Evolutionary conservation across 2,888 invertebrate species (phyloP), one percentile per base, ranked within the genome.

Genomic region (Luperina testacea): DNA sequence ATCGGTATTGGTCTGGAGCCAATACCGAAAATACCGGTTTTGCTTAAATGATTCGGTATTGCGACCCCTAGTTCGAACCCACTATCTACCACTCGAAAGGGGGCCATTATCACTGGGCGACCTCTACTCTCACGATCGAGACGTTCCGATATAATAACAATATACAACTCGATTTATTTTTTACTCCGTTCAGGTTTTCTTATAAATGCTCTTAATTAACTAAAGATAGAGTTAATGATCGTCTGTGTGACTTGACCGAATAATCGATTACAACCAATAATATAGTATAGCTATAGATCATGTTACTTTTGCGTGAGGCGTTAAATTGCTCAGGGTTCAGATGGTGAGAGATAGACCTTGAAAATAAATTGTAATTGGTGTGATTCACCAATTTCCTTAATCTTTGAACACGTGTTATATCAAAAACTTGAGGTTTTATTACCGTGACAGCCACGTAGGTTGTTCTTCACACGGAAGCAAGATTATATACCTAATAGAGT

Each of bases 141-240:
- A 82, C 83, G 63, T 78, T 84, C 76, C 88, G 88, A 91, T 77
- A 81, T 81, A 88, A 87, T 87, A 90, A 85, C 88, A 90, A 88
- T 88, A 88, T 86, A 83, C 85, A 86, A 86, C 75, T 90, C 85
- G 82, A 77, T 20, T n/a, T 59, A n/a, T n/a, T 59, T 59, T 59
- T 57, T 59, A 59, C 38, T 75, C 11, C 57, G n/a, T 63, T 72
- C 72, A 72, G 27, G 64, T 69, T 72, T 64, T 70, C 3, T 64
- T n/a, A 73, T 11, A 83, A 84, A 69, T 72, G 48, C 24, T 75
- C 70, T 73, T 81, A 69, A 76, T 65, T 11, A 24, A 6, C 27
- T 57, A 11, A n/a, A 72, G 51, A 77, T 80, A 78, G 11, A 78
- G 78, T 80, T 73, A 79, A 79, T 76, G 77, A 67, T 81, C 63